Base-by-base conservation (phyloP, 2,797 vertebrate genomes). In the Chelonia mydas region DNA sequence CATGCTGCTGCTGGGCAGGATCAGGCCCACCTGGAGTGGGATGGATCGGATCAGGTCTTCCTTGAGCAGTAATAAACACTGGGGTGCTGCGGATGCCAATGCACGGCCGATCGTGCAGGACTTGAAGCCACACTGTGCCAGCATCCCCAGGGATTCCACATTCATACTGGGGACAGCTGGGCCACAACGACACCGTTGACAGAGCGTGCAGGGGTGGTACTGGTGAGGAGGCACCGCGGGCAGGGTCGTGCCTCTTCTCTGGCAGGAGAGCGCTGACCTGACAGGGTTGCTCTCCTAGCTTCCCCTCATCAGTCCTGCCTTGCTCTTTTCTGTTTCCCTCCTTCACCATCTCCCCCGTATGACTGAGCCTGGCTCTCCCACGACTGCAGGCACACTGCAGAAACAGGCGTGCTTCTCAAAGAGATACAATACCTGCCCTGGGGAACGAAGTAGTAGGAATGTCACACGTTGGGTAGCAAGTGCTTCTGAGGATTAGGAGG, bases 401-500 rank as follows among this genome's bases (percentile, higher is more conserved):
- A 37, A 68, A 68, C 65, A 37, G 17, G 17, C 21, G 65, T 21
- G 65, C n/a, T 21, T n/a, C n/a, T 68, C 65, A 19, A 5, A 68
- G 33, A 37, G 8, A 21, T 68, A 37, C 65, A 37, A 17, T 37
- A 37, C 8, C n/a, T 68, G 65, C 65, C n/a, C 33, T 37, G 33
- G 17, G n/a, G n/a, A n/a, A 68, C 3, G 17, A 21, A 68, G 65
- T 4, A 68, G 17, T 37, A 65, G 61, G n/a, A 80, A 81, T 78
- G 4, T 33, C 68, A 45, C 31, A 57, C 11, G 2, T 79, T 53
- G 7, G 6, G 33, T 5, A 41, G 33, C 10, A 91, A n/a, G 12
- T 78, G 83, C 72, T 27, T 31, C 7, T 17, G 17, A 68, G n/a
- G 45, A 76, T 0, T 0, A 76, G 33, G 37, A 92, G 61, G 5